These are phyloP conservation scores for Pachyuromys duprasi DNA, from an alignment of 2,797 vertebrate species.

Conservation along the genomic window DNA sequence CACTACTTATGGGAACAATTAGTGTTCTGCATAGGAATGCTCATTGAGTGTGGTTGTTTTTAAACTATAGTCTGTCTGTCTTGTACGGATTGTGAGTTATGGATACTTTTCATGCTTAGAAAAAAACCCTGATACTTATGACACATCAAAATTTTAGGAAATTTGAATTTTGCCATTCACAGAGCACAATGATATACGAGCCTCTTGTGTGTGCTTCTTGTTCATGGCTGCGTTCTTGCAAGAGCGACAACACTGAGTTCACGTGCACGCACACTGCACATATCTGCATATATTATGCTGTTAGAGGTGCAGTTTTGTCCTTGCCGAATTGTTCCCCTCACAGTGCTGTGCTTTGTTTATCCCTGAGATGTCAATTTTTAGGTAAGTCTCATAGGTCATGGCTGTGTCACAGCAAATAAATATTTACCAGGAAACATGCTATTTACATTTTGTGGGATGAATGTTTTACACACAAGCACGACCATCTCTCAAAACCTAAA, in stretches of 20 bases:
- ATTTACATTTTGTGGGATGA: conserved; percentile 55
- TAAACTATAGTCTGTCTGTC: not conserved
- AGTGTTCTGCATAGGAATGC: not conserved
- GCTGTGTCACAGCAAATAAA: conserved; percentile 49
- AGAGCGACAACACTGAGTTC: not conserved
- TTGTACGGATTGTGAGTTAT: not conserved
- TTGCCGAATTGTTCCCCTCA: not conserved
- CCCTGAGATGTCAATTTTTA: conserved; percentile 1
- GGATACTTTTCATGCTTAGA: not conserved
- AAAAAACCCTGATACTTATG: not conserved
- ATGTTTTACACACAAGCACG: conserved; percentile 29
- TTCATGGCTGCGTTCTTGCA: not conserved
- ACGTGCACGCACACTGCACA: not conserved
- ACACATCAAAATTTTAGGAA: not conserved
- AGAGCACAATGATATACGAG: not conserved
- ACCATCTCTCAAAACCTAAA: conserved; percentile 31
- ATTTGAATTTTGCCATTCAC: not conserved
- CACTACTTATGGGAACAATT: conserved; percentile 6
- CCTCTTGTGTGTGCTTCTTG: not conserved
- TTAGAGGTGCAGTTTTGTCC: not conserved
- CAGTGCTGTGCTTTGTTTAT: not conserved
- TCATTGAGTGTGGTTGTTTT: not conserved
- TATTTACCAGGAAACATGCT: conserved; percentile 54
- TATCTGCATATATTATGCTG: not conserved
- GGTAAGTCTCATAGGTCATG: not conserved